Percentiles rank a stretch among this genome's conserved stretches.
phyloP scores from a whole-genome alignment of 1,140 invertebrate species.

The Drosophila willistoni region DNA sequence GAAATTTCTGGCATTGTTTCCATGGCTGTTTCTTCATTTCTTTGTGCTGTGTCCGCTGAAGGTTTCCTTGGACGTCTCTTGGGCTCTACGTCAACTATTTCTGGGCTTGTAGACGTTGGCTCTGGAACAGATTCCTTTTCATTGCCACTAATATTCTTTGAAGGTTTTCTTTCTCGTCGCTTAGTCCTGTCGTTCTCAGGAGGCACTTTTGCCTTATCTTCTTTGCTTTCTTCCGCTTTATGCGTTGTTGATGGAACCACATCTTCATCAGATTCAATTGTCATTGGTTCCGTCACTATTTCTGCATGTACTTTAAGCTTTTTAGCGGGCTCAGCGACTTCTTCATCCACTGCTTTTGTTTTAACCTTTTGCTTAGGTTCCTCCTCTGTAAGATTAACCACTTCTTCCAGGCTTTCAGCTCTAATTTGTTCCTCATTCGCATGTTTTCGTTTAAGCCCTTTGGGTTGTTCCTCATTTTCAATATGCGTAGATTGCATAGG shows the following conservation, averaged over 20 bases:
- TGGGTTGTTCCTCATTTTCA: too few species aligned
- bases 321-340: too few species aligned
- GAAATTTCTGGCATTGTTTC: neutral
- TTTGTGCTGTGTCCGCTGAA: slow-evolving; percentile 16
- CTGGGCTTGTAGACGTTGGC: neutral
- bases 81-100: neutral
- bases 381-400: too few species aligned
- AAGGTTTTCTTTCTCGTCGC: slow-evolving; percentile 25
- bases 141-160: neutral
- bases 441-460: too few species aligned
- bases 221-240: neutral
- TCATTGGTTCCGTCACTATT: too few species aligned
- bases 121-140: too few species aligned
- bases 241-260: neutral
- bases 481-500: too few species aligned
- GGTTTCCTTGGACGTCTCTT: slow-evolving; percentile 34
- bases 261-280: neutral
- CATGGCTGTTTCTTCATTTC: neutral
- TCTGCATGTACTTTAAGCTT: too few species aligned
- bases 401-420: too few species aligned
- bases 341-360: too few species aligned
- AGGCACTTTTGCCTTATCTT: neutral
- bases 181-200: neutral
- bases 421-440: too few species aligned
- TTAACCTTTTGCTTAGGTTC: too few species aligned